Evolutionary conservation across 2,113 vertebrate species (phyloP).

Genomic region (Edolisoma coerulescens): DNA sequence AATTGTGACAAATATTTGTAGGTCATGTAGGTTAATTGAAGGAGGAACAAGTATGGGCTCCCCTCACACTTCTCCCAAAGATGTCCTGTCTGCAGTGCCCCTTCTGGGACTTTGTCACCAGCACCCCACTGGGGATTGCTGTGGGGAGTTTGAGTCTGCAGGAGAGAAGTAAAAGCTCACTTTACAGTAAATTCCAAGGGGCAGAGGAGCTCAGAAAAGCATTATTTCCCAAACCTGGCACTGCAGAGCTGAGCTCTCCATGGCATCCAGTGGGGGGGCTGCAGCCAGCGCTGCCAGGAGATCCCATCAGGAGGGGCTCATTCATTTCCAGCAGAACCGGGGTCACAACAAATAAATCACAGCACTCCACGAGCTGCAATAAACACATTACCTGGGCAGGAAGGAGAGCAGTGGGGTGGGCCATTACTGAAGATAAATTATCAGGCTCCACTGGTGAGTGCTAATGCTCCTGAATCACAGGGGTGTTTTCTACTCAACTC

Average conservation of each 20-base stretch:
- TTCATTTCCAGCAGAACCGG: neutral
- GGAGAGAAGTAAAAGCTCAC: neutral
- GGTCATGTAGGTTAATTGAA: too few species aligned
- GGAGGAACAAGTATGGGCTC: neutral
- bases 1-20: neutral
- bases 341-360: neutral
- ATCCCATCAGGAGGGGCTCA: neutral
- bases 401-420: neutral
- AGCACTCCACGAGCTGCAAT: neutral
- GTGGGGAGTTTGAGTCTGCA: neutral
- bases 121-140: too few species aligned
- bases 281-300: neutral
- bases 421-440: neutral
- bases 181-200: neutral
- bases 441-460: neutral
- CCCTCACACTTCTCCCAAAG: neutral
- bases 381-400: neutral
- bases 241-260: neutral
- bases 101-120: neutral
- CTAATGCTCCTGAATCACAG: neutral
- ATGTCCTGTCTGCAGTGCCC: fast-evolving
- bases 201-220: neutral
- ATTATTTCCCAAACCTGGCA: neutral
- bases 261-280: neutral
- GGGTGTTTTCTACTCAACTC: neutral